These are phyloP conservation scores for Linnaemya vulpina DNA, from an alignment of 2,888 invertebrate species.

Conservation along the genomic window DNA sequence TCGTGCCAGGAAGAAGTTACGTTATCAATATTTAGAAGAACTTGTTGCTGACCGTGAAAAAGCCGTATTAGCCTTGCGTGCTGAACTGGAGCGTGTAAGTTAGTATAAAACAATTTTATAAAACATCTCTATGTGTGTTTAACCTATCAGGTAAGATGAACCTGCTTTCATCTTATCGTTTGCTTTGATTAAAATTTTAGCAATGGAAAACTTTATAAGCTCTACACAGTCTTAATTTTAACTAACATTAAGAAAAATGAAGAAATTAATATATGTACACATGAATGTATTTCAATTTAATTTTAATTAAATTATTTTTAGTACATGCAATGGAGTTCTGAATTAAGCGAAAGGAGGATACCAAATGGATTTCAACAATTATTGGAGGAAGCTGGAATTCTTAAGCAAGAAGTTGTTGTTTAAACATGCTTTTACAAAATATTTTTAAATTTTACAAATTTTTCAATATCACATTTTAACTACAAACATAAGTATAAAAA, in stretches of 20 bases:
- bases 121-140: not conserved
- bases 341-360: constrained; percentile 90
- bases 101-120: constrained; percentile 74
- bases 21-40: constrained; percentile 98
- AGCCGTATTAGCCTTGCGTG: constrained; percentile 92
- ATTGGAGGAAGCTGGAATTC: constrained; percentile 88
- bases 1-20: constrained; percentile 96
- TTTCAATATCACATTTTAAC: not conserved
- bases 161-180: no score
- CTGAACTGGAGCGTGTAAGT: constrained; percentile 94
- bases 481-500: no score
- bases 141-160: no score
- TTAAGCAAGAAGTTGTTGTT: constrained; percentile 86
- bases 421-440: constrained; percentile 45
- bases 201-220: no score
- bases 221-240: no score
- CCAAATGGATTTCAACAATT: constrained; percentile 91
- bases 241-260: no score
- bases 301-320: constrained; percentile 83
- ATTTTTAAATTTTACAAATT: not conserved
- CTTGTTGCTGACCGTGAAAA: constrained; percentile 96
- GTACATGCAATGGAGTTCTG: constrained; percentile 92
- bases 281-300: constrained; percentile 46
- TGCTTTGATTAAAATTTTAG: no score
- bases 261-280: not conserved